Conservation (phyloP, 2,797 vertebrate species). For the Bradypodion pumilum region DNA sequence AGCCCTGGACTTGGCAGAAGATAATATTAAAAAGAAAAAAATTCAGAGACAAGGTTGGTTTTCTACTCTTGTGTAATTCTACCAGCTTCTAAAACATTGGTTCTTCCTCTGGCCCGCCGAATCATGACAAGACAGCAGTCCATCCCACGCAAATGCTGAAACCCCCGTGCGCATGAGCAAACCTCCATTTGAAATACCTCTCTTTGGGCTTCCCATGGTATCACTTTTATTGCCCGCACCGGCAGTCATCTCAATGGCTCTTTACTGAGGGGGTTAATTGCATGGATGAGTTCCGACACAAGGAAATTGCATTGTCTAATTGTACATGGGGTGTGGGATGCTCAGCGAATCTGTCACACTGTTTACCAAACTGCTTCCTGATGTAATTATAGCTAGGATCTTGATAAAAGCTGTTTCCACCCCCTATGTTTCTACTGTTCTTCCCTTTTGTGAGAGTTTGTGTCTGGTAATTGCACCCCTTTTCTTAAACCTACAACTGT, state of each 20-base stretch:
- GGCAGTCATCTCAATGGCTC: fast-evolving
- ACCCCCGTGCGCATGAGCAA: too few species aligned
- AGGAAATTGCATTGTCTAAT: conserved; percentile 1
- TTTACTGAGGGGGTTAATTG: neutral
- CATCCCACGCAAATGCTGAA: neutral
- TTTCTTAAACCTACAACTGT: neutral
- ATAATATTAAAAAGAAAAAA: too few species aligned
- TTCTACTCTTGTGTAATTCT: too few species aligned
- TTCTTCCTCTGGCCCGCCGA: neutral
- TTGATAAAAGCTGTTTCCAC: conserved; percentile 19
- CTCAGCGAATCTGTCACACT: conserved; percentile 19
- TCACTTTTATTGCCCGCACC: neutral
- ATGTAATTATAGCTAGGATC: neutral
- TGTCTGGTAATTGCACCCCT: conserved; percentile 17
- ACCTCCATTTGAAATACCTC: neutral
- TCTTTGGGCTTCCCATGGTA: neutral
- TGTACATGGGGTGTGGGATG: neutral
- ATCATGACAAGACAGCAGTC: neutral
- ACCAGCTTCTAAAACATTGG: neutral
- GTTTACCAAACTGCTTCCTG: conserved; percentile 13
- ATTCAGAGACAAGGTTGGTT: too few species aligned
- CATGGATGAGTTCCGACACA: neutral
- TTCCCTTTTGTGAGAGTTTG: conserved; percentile 24
- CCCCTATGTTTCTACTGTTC: neutral
- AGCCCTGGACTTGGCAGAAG: too few species aligned